phyloP scores from a whole-genome alignment of 2,888 invertebrate genomes.

The Leptinotarsa peninsularis region DNA sequence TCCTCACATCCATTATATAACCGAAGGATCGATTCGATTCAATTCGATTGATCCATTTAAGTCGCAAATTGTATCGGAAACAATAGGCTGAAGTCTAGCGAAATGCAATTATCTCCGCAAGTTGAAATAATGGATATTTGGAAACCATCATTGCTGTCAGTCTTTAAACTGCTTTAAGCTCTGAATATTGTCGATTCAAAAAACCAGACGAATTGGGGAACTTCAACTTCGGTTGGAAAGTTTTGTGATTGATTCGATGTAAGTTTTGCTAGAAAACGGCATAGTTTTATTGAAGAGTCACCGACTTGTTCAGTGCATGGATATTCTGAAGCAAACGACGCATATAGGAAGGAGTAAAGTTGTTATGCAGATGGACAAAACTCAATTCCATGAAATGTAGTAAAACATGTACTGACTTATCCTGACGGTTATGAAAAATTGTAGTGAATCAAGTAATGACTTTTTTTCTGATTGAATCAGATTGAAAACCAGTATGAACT shows the following conservation, averaged over 20 bases:
- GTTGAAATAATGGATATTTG: constrained; percentile 2
- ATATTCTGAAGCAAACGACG: too few species aligned
- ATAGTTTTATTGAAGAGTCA: background rate
- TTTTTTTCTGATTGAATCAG: too few species aligned
- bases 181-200: background rate
- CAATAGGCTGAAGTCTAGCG: background rate
- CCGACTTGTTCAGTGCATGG: too few species aligned
- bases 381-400: too few species aligned
- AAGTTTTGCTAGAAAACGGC: background rate
- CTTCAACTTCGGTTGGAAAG: background rate
- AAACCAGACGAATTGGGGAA: background rate
- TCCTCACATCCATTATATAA: background rate
- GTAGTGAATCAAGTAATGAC: too few species aligned
- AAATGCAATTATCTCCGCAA: background rate
- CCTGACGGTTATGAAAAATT: too few species aligned
- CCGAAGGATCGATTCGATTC: background rate
- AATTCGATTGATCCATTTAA: background rate
- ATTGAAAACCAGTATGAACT: too few species aligned
- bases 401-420: too few species aligned
- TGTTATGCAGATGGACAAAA: too few species aligned
- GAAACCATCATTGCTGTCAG: background rate
- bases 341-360: too few species aligned
- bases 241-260: background rate
- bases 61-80: constrained; percentile 5
- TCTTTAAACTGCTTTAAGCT: background rate